phyloP scores from a whole-genome alignment of 2,888 invertebrate genomes.

The Drosophila koepferae region DNA sequence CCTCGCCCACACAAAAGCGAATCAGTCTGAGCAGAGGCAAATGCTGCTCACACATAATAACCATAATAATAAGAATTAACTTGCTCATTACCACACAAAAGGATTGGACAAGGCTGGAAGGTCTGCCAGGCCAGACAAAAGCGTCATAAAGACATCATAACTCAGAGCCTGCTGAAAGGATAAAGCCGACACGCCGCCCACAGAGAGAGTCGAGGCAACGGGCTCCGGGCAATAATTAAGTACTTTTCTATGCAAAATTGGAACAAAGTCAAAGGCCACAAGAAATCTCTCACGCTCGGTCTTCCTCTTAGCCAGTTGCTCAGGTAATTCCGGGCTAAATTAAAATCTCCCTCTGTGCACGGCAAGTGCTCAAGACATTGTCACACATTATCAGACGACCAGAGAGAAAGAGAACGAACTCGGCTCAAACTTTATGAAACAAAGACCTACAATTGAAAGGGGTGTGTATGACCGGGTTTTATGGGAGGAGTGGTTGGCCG shows the following conservation, averaged over 20 bases:
- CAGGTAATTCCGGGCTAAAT: constrained; percentile 66
- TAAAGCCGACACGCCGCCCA: constrained; percentile 45
- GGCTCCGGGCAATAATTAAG: constrained; percentile 73
- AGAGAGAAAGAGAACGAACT: constrained; percentile 27
- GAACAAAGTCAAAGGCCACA: constrained; percentile 47
- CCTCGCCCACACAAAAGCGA: constrained; percentile 26
- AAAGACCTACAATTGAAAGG: constrained; percentile 43
- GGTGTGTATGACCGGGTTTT: constrained; percentile 29
- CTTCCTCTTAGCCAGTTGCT: constrained; percentile 3
- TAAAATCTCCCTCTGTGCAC: constrained; percentile 77
- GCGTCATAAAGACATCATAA: constrained; percentile 82
- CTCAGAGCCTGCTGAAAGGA: constrained; percentile 74
- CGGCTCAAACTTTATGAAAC: constrained; percentile 46
- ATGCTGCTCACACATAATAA: constrained; percentile 64
- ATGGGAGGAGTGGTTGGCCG: not conserved
- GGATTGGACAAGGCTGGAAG: constrained; percentile 51
- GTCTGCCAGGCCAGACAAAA: constrained; percentile 50
- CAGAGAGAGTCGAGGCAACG: not conserved
- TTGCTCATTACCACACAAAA: constrained; percentile 73
- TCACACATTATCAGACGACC: constrained; percentile 61
- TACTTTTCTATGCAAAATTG: constrained; percentile 81
- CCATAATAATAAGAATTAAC: constrained; percentile 78
- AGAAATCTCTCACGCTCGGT: constrained; percentile 12
- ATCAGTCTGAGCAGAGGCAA: constrained; percentile 14
- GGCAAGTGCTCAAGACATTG: constrained; percentile 70